Conservation (phyloP, 2,888 invertebrate species). For the Sesia bembeciformis region DNA sequence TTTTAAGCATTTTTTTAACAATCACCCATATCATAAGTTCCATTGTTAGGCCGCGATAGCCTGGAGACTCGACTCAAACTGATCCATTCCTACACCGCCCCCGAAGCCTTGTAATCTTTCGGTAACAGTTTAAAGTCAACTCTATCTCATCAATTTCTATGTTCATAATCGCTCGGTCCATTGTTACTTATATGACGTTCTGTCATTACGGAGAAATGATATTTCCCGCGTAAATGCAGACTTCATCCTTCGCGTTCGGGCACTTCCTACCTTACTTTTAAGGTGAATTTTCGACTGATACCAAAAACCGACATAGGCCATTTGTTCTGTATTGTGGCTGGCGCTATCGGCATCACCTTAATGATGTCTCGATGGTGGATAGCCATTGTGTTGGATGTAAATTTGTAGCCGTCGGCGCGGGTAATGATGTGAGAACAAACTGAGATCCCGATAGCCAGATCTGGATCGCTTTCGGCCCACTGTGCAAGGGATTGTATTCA, state of each 20-base stretch:
- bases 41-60: slow-evolving; percentile 62
- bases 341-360: slow-evolving; percentile 75
- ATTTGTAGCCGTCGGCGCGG: slow-evolving; percentile 75
- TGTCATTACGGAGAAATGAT: slow-evolving; percentile 31
- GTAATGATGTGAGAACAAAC: slow-evolving; percentile 76
- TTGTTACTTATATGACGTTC: slow-evolving; percentile 62
- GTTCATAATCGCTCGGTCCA: slow-evolving; percentile 43
- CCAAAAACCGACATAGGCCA: slow-evolving; percentile 23
- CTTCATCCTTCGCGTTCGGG: slow-evolving; percentile 14
- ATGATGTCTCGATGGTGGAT: slow-evolving; percentile 75
- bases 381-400: slow-evolving; percentile 75
- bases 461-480: slow-evolving; percentile 62
- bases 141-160: slow-evolving; percentile 30
- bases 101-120: slow-evolving; percentile 29
- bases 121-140: slow-evolving; percentile 35
- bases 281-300: slow-evolving; percentile 27
- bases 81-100: slow-evolving; percentile 58
- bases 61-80: slow-evolving; percentile 52
- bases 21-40: slow-evolving; percentile 57
- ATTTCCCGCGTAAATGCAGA: slow-evolving; percentile 38
- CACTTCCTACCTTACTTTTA: slow-evolving; percentile 20
- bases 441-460: slow-evolving; percentile 71
- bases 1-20: no score
- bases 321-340: slow-evolving; percentile 39
- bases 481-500: slow-evolving; percentile 55